Evolutionary conservation across 2,113 vertebrate genomes (phyloP).

Genomic region (Podilymbus podiceps): DNA sequence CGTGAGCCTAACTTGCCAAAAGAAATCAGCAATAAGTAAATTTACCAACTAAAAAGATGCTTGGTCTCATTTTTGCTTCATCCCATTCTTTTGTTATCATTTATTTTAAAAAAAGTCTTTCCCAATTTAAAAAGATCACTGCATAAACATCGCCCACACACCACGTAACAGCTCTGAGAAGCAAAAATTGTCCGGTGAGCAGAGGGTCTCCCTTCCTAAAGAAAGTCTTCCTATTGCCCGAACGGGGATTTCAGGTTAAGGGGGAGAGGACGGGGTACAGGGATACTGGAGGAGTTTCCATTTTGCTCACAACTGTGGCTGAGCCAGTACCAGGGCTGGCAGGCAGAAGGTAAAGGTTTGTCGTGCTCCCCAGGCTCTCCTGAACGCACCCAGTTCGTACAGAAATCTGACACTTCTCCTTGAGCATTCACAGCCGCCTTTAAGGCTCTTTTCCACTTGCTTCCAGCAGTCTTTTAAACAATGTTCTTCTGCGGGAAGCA

Average conservation of each 20-base stretch:
- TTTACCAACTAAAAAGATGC: not conserved
- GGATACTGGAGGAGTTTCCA: accelerated
- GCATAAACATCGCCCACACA: not conserved
- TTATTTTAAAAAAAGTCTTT: not conserved
- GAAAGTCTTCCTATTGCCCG: accelerated
- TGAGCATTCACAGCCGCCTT: not conserved
- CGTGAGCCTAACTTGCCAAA: accelerated
- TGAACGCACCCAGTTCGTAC: accelerated
- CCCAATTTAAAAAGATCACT: not conserved
- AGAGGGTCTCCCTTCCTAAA: too few species aligned
- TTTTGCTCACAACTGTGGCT: not conserved
- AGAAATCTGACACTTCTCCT: accelerated
- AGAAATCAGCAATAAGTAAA: not conserved
- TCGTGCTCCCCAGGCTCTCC: not conserved
- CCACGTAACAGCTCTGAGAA: accelerated
- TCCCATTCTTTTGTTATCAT: not conserved
- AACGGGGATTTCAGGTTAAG: accelerated
- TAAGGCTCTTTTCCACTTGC: not conserved
- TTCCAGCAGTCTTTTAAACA: not conserved
- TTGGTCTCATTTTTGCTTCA: not conserved
- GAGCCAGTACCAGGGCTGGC: accelerated
- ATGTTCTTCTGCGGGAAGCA: not conserved
- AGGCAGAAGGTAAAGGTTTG: not conserved
- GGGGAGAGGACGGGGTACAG: not conserved
- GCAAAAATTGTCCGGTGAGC: not conserved